These are phyloP conservation scores for Pseudomyrmex flavicornis DNA, from an alignment of 1,140 invertebrate species.

Conservation along the genomic window DNA sequence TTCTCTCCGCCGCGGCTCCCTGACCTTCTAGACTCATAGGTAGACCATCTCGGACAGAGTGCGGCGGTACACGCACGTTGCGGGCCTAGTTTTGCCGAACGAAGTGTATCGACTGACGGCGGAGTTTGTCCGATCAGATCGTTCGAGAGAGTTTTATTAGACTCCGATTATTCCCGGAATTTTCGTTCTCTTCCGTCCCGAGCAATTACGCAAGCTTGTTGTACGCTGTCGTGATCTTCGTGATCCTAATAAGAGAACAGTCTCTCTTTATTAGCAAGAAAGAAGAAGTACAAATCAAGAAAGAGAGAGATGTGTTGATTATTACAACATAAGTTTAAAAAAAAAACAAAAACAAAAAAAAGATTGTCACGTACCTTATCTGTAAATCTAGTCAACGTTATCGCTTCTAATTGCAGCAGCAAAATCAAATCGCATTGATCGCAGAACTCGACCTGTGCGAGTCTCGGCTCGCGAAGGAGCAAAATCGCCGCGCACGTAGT, in stretches of 20 bases:
- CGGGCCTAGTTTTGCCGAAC: slow-evolving; percentile 52
- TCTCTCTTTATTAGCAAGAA: too few species aligned
- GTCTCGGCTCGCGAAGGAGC: not conserved
- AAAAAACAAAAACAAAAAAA: too few species aligned
- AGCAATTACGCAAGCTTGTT: not conserved
- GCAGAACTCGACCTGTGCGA: not conserved
- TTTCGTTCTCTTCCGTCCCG: not conserved
- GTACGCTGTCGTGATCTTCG: too few species aligned
- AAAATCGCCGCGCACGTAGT: slow-evolving; percentile 52
- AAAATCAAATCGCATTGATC: not conserved
- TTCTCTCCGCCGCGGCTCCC: slow-evolving; percentile 54
- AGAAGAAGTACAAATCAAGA: too few species aligned
- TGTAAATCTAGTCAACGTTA: not conserved
- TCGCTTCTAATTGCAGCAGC: not conserved
- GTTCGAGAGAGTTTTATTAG: slow-evolving; percentile 19
- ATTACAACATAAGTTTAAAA: too few species aligned
- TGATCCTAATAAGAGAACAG: too few species aligned
- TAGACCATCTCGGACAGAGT: slow-evolving; percentile 62
- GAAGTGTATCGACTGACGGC: slow-evolving; percentile 38
- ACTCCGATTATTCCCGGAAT: not conserved
- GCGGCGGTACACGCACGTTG: slow-evolving; percentile 58
- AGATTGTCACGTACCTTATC: too few species aligned
- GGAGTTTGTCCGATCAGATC: slow-evolving; percentile 15
- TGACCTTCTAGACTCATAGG: slow-evolving; percentile 71
- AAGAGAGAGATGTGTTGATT: too few species aligned